A percentile compares a stretch with the other conserved stretches of the same genome.
Evolutionary conservation across 2,797 vertebrate genomes (phyloP).

Genomic region (Buceros bicornis): DNA sequence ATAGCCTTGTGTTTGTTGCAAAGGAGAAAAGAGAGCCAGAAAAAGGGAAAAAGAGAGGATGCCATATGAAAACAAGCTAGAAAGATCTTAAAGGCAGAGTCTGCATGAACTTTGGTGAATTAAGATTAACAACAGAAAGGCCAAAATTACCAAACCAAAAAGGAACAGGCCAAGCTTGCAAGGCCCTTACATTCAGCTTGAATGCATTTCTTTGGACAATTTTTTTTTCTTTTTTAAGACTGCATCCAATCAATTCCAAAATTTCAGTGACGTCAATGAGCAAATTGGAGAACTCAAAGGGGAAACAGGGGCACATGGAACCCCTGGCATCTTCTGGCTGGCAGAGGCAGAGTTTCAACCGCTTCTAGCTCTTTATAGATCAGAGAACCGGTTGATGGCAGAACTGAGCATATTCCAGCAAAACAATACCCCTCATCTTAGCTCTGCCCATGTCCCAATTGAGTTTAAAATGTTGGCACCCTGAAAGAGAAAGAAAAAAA

Average conservation of each 20-base stretch:
- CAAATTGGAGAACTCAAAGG: constrained; percentile 63
- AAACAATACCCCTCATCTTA: constrained; percentile 74
- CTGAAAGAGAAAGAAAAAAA: constrained; percentile 74
- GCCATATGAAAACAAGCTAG: constrained; percentile 41
- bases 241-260: constrained; percentile 61
- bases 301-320: constrained; percentile 40
- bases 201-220: constrained; percentile 60
- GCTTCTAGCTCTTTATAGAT: constrained; percentile 65
- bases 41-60: constrained; percentile 30
- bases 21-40: constrained; percentile 14
- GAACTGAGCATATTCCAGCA: constrained; percentile 71
- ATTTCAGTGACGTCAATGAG: constrained; percentile 59
- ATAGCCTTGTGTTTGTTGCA: neutral
- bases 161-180: constrained; percentile 60
- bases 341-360: constrained; percentile 68
- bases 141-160: constrained; percentile 46
- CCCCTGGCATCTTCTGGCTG: constrained; percentile 68
- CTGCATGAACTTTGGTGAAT: constrained; percentile 39
- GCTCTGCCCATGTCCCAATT: constrained; percentile 71
- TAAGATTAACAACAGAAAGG: constrained; percentile 51
- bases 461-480: constrained; percentile 68
- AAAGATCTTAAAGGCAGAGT: constrained; percentile 40
- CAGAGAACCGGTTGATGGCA: constrained; percentile 71
- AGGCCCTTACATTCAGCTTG: constrained; percentile 64
- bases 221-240: constrained; percentile 32